Percentiles rank a stretch among this genome's conserved stretches.
Evolutionary conservation across 2,113 vertebrate species (phyloP).

Genomic region (Pygathrix nemaeus): DNA sequence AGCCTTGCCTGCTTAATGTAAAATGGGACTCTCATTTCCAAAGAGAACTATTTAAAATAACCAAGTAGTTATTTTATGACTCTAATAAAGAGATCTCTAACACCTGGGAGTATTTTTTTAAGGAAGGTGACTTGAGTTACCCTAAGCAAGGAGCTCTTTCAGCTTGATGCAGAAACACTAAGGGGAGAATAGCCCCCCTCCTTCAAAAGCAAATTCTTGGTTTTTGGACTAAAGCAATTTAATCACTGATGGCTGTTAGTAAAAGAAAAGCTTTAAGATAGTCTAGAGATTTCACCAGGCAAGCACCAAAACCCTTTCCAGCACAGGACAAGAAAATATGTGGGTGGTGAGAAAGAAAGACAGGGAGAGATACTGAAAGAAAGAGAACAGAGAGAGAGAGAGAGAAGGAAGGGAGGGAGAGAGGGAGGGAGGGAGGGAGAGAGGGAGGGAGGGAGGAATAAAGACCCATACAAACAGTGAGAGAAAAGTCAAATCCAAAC

Average conservation of each 20-base stretch:
- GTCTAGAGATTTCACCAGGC: not conserved
- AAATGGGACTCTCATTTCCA: not conserved
- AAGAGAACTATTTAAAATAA: not conserved
- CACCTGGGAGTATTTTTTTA: not conserved
- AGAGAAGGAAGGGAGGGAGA: rapidly evolving
- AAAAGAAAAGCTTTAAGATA: slow-evolving; percentile 62
- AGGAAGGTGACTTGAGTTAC: not conserved
- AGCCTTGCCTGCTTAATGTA: not conserved
- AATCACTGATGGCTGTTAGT: slow-evolving; percentile 32
- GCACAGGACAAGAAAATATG: not conserved
- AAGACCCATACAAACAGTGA: not conserved
- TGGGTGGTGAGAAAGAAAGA: rapidly evolving
- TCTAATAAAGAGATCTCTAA: slow-evolving; percentile 18
- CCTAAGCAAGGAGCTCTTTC: not conserved
- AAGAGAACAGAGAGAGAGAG: not conserved
- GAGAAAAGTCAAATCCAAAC: not conserved
- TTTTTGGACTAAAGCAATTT: slow-evolving; percentile 24
- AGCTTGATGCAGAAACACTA: not conserved
- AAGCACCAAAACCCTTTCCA: not conserved
- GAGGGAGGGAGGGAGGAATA: too few relatives aligned
- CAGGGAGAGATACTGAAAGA: rapidly evolving
- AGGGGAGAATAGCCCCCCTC: not conserved
- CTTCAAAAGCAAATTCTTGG: not conserved
- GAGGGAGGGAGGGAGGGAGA: not conserved
- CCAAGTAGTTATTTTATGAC: slow-evolving; percentile 6